Evolutionary conservation across 1,140 invertebrate genomes (phyloP).

Genomic region (Euura saliciscinereae): DNA sequence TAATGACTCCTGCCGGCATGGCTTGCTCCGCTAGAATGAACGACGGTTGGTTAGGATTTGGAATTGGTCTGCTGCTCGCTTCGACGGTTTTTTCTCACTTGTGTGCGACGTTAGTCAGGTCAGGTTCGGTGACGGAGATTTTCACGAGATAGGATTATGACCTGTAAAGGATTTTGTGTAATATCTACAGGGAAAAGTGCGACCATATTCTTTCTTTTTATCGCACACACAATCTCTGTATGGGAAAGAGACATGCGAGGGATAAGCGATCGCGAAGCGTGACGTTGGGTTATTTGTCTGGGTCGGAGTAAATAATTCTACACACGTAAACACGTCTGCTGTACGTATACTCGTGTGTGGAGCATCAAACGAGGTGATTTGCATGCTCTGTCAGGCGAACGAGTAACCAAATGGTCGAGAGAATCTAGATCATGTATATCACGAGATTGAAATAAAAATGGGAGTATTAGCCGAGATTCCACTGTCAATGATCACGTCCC

Average conservation of each 20-base stretch:
- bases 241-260: background rate
- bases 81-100: too few species aligned
- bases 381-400: background rate
- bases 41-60: too few species aligned
- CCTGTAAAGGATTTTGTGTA: too few species aligned
- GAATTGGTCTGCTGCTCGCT: too few species aligned
- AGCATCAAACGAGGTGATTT: background rate
- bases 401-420: background rate
- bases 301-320: background rate
- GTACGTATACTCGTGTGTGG: background rate
- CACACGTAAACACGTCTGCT: too few species aligned
- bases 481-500: background rate
- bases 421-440: background rate
- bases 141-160: too few species aligned
- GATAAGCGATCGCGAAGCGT: background rate
- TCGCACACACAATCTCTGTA: background rate
- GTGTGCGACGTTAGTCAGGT: too few species aligned
- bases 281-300: background rate
- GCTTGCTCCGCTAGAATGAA: too few species aligned
- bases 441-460: background rate
- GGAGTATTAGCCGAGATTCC: background rate
- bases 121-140: too few species aligned
- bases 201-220: background rate
- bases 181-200: background rate
- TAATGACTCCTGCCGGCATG: too few species aligned